These are phyloP conservation scores for Sander lucioperca DNA, from an alignment of 2,113 vertebrate genomes.

Conservation along the genomic window DNA sequence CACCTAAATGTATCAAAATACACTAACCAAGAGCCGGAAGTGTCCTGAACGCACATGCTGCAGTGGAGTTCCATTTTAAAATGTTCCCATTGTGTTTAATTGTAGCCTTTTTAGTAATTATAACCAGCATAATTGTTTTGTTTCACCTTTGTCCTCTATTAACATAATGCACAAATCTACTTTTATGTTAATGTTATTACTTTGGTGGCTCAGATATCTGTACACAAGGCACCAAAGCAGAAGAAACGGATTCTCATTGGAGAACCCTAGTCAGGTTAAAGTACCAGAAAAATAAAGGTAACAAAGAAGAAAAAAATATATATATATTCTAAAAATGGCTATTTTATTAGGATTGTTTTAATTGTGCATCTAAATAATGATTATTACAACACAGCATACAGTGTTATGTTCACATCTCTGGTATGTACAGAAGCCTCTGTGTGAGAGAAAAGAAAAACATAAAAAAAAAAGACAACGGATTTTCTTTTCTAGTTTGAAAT, in stretches of 20 bases:
- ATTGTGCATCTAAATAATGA: not conserved
- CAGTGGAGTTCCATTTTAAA: not conserved
- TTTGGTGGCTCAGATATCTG: too few species aligned
- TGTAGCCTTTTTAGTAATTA: not conserved
- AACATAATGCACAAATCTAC: not conserved
- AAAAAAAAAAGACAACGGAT: conserved; percentile 2
- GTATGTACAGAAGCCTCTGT: not conserved
- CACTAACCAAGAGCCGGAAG: not conserved
- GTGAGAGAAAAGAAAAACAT: not conserved
- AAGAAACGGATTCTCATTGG: not conserved
- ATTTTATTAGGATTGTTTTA: not conserved
- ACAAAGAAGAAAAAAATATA: not conserved
- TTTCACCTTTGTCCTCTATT: not conserved
- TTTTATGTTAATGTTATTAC: not conserved
- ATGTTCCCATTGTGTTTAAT: too few species aligned
- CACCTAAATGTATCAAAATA: not conserved
- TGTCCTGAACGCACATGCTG: not conserved
- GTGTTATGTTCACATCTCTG: not conserved
- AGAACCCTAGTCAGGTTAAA: too few species aligned
- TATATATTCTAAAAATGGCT: not conserved
- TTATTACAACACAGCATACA: not conserved
- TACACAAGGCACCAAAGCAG: not conserved
- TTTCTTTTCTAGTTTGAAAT: conserved; percentile 46
- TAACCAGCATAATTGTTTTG: not conserved
- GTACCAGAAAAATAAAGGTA: not conserved